Conservation (phyloP, 2,113 vertebrate genomes). For the Phyllopteryx taeniolatus region DNA sequence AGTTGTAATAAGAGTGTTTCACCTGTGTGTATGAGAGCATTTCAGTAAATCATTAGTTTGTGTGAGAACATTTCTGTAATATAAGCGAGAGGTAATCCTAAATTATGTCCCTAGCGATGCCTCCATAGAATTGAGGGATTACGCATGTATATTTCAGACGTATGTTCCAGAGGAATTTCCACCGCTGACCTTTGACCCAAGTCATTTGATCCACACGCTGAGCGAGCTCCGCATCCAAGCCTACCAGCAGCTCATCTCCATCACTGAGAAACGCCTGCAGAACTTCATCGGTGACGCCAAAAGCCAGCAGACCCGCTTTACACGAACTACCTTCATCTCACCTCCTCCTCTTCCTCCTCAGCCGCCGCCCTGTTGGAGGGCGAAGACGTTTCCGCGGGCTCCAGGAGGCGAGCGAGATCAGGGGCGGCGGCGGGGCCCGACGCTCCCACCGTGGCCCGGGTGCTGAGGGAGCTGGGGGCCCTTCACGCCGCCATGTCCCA, state of each 20-base stretch:
- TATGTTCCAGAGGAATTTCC: slow-evolving; percentile 37
- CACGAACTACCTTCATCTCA: background rate
- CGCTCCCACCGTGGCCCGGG: slow-evolving; percentile 55
- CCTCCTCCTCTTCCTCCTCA: slow-evolving; percentile 29
- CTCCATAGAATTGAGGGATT: background rate
- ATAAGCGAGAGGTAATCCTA: background rate
- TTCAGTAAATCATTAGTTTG: too few relatives aligned
- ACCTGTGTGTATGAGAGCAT: too few relatives aligned
- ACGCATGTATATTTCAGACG: slow-evolving; percentile 21
- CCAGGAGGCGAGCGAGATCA: slow-evolving; percentile 48
- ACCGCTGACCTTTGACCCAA: slow-evolving; percentile 53
- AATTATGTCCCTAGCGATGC: background rate
- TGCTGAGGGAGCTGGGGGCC: slow-evolving; percentile 71
- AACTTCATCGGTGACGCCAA: slow-evolving; percentile 68
- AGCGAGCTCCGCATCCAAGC: slow-evolving; percentile 74
- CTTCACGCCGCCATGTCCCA: slow-evolving; percentile 48
- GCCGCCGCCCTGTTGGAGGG: slow-evolving; percentile 77
- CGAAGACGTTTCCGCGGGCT: slow-evolving; percentile 68
- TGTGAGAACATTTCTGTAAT: too few relatives aligned
- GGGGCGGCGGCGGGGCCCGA: slow-evolving; percentile 36
- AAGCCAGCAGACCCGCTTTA: background rate
- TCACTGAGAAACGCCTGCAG: slow-evolving; percentile 67
- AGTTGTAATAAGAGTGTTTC: too few relatives aligned
- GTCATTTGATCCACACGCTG: slow-evolving; percentile 55
- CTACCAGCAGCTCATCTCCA: slow-evolving; percentile 79